Conservation (phyloP, 2,113 vertebrate genomes). For the Camelus dromedarius region DNA sequence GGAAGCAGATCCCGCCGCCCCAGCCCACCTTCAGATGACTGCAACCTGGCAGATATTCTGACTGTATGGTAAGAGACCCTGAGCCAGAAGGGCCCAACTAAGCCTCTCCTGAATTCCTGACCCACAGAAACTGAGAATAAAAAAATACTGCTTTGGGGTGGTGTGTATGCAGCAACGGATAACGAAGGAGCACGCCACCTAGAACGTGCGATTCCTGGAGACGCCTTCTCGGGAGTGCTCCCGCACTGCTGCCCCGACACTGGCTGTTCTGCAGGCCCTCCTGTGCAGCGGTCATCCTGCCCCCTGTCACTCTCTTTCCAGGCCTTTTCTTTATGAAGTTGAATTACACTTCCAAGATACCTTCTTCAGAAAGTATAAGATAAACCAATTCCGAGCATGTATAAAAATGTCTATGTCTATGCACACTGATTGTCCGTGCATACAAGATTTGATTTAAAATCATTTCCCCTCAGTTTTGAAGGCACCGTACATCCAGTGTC, state of each 20-base stretch:
- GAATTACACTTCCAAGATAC: not conserved
- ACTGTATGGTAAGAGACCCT: not conserved
- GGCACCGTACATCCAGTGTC: not conserved
- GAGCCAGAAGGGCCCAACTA: not conserved
- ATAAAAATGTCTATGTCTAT: not conserved
- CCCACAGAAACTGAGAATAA: not conserved
- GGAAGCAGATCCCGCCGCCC: not conserved
- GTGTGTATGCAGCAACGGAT: rapidly evolving
- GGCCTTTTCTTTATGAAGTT: not conserved
- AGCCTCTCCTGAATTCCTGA: not conserved
- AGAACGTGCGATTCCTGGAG: not conserved
- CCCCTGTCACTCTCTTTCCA: rapidly evolving
- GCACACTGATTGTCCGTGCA: not conserved
- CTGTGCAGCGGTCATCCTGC: not conserved
- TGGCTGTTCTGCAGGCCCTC: not conserved
- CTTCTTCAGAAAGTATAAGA: not conserved
- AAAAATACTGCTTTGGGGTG: not conserved
- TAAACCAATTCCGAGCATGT: not conserved
- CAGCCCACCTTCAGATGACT: not conserved
- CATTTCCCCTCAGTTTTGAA: not conserved
- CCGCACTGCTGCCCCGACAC: too few relatives aligned
- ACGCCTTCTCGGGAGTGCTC: rapidly evolving
- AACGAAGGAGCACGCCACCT: not conserved
- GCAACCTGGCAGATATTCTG: not conserved
- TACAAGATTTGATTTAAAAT: too few relatives aligned